These are phyloP conservation scores for Seriola aureovittata DNA, from an alignment of 2,113 vertebrate species.

Conservation along the genomic window DNA sequence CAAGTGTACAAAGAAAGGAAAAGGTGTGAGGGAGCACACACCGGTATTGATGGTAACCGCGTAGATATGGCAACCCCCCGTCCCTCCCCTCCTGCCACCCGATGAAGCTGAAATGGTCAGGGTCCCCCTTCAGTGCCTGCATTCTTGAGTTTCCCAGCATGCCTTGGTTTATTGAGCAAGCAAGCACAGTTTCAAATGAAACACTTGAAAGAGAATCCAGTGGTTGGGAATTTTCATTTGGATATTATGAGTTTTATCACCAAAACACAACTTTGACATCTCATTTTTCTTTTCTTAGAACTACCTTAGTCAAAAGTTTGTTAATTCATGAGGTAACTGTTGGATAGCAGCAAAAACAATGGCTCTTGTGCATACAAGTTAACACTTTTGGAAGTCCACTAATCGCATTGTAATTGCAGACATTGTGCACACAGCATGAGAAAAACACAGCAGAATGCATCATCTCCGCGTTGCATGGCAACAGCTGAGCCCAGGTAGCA, in stretches of 20 bases:
- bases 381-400: slow-evolving; percentile 64
- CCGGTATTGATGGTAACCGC: slow-evolving; percentile 60
- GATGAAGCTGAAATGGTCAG: slow-evolving; percentile 56
- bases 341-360: slow-evolving; percentile 28
- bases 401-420: slow-evolving; percentile 73
- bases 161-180: slow-evolving; percentile 30
- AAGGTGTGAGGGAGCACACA: slow-evolving; percentile 41
- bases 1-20: slow-evolving; percentile 68
- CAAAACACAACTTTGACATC: background rate
- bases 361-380: slow-evolving; percentile 36
- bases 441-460: slow-evolving; percentile 59
- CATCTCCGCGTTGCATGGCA: slow-evolving; percentile 73
- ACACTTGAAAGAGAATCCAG: slow-evolving; percentile 5
- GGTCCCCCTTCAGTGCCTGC: slow-evolving; percentile 27
- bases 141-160: slow-evolving; percentile 18
- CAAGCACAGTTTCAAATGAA: slow-evolving; percentile 14
- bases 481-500: slow-evolving; percentile 80
- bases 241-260: background rate
- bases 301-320: slow-evolving; percentile 7
- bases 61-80: background rate
- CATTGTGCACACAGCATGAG: slow-evolving; percentile 68
- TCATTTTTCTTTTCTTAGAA: background rate
- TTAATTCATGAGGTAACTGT: slow-evolving; percentile 18
- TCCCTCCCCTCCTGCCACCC: background rate
- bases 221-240: background rate